Conservation (phyloP, 1,140 invertebrate genomes). For the Diorhabda elongata region DNA sequence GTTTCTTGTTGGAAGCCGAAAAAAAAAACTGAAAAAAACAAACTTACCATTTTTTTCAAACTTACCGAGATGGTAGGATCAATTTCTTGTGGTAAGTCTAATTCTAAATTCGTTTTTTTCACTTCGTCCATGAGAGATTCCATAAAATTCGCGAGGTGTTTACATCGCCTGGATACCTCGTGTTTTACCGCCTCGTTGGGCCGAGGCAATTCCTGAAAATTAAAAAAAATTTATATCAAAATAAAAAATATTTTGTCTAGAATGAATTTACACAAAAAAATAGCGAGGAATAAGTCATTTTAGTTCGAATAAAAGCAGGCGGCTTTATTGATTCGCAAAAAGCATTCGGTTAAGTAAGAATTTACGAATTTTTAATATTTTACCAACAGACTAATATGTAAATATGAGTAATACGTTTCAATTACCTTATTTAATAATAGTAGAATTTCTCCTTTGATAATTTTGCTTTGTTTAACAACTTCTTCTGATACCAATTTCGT, state of each 20-base stretch:
- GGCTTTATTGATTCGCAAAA: too few species aligned
- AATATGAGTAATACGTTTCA: too few species aligned
- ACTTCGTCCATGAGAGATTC: constrained; percentile 67
- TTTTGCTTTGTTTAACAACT: constrained; percentile 56
- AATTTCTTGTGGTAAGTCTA: constrained; percentile 56
- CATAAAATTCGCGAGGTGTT: constrained; percentile 71
- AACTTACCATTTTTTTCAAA: constrained; percentile 32
- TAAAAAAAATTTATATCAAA: constrained; percentile 4
- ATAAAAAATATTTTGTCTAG: constrained; percentile 1
- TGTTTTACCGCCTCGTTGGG: constrained; percentile 56
- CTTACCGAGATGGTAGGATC: constrained; percentile 55
- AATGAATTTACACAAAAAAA: not conserved
- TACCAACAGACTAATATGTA: too few species aligned
- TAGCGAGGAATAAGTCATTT: too few species aligned
- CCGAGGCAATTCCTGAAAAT: constrained; percentile 52
- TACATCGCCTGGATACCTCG: constrained; percentile 63
- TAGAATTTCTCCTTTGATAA: constrained; percentile 65
- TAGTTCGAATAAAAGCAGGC: too few species aligned
- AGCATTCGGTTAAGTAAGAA: too few species aligned
- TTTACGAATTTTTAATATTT: too few species aligned
- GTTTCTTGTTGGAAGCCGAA: too few species aligned
- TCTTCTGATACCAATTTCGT: constrained; percentile 52
- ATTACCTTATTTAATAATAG: constrained; percentile 63
- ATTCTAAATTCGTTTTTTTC: constrained; percentile 50
- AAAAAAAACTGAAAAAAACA: not conserved